Evolutionary conservation across 2,888 invertebrate species (phyloP), one percentile per base, ranked within the genome.

Genomic region (Nemotelus pantherinus): DNA sequence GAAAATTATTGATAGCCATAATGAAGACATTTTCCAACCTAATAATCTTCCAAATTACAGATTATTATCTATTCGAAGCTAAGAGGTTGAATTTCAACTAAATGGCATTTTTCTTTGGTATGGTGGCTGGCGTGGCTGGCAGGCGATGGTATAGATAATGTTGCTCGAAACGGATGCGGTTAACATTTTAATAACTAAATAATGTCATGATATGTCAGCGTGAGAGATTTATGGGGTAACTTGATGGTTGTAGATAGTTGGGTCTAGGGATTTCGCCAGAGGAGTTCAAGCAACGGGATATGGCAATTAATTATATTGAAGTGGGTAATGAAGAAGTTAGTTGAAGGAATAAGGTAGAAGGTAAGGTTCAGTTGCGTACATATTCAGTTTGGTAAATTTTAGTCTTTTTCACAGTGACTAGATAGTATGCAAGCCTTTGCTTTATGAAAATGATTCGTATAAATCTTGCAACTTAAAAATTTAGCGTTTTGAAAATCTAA

Each of bases 171-270:
- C 55, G 57, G 55, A 71, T 7, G 55, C 44, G 55, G 57, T 71
- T 71, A 57, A 71, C 55, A 71, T n/a, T 71, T 71, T 71, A 57
- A 71, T 71, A 71, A 71, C 10, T 7, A 71, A 43, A 57, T 71
- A 71, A 71, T 71, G 7, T 57, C 70, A 71, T 45, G 70, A 55
- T 71, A 71, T 41, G 70, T 71, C 55, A 53, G 43, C 70, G 55
- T 7, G 9, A n/a, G 44, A 71, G 70, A 71, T 71, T 71, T 71
- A 71, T 71, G 3, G 63, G 2, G 3, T 57, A 25, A 4, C 57
- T 10, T 57, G 3, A 9, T 4, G 57, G 25, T 9, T 57, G 57
- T 57, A 25, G 57, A 5, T 57, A 57, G 57, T 25, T 10, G 25
- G 10, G n/a, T 10, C 50, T 25, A 25, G 25, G 25, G 25, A 25